Evolutionary conservation across 2,888 invertebrate genomes (phyloP), one percentile per base, ranked within the genome.

Genomic region (Aspidiotus destructor): DNA sequence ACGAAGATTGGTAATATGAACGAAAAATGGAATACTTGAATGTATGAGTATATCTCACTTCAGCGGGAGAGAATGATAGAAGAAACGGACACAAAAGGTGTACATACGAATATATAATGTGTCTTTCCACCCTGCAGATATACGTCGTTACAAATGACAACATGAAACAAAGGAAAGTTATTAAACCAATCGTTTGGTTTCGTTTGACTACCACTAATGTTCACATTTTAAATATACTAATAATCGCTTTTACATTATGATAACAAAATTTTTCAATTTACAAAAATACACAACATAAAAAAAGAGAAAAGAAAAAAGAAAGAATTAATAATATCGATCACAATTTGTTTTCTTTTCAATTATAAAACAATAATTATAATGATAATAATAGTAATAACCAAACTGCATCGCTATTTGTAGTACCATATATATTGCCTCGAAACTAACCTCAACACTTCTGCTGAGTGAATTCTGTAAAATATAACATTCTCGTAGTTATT

Each of bases 321-420:
- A 67, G 40, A 61, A 61, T 42, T 67, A 67, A 67, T 58, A 67
- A 67, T 67, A 67, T 67, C 57, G 67, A 67, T 67, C 67, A 67
- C 67, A 67, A 67, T 67, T 57, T 67, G 58, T 60, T 55, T 55
- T 16, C 40, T 58, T 58, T 58, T 58, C 55, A 13, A 54, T 54
- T 52, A 42, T 57, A 64, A 54, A 64, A 64, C 64, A 64, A 64
- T 64, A 55, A 54, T 52, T n/a, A 52, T 52, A 28, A 28, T 28
- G 28, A 28, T 28, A 48, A 48, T 48, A 48, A 48, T 48, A 48
- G 48, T 28, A 28, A 28, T 28, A 28, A 28, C 28, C 28, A 28
- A 28, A 28, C 28, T 58, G 16, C 40, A 58, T 8, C 40, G 58
- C 48, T n/a, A 48, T 48, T n/a, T 48, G 48, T 48, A n/a, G n/a